Evolutionary conservation across 2,888 invertebrate species (phyloP).

Genomic region (Cryptocephalus moraei): DNA sequence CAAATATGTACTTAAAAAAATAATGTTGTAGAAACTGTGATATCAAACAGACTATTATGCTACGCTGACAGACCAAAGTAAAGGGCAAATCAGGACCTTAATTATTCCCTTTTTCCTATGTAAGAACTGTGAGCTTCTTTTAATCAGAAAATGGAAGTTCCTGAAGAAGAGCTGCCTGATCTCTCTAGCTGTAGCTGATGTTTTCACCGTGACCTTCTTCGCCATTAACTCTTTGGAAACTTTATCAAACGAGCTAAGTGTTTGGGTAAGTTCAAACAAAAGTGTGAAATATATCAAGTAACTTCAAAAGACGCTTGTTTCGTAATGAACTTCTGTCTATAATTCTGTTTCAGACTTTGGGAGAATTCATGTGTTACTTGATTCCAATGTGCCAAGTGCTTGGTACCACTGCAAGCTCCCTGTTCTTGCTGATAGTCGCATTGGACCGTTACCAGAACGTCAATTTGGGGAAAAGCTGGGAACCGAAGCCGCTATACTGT

Average conservation of each 20-base stretch:
- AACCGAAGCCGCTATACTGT: constrained; percentile 35
- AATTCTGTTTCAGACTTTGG: constrained; percentile 37
- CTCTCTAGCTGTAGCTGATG: constrained; percentile 42
- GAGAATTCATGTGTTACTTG: constrained; percentile 39
- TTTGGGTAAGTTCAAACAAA: constrained; percentile 27
- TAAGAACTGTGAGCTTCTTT: constrained; percentile 9
- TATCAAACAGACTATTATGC: too few species aligned
- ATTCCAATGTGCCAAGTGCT: constrained; percentile 43
- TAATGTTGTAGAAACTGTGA: too few species aligned
- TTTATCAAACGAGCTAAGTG: constrained; percentile 27
- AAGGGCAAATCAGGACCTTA: too few species aligned
- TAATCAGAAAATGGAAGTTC: constrained; percentile 38
- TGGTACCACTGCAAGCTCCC: constrained; percentile 42
- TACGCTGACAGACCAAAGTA: too few species aligned
- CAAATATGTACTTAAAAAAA: too few species aligned
- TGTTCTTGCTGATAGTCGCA: constrained; percentile 45
- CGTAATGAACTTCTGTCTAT: too few species aligned
- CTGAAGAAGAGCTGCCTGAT: constrained; percentile 43
- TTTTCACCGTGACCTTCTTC: constrained; percentile 31
- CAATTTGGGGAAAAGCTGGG: constrained; percentile 40
- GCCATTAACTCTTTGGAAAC: constrained; percentile 29
- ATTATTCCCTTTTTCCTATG: too few species aligned
- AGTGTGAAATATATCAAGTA: too few species aligned
- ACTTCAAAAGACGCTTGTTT: too few species aligned
- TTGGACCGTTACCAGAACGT: constrained; percentile 46